Base-by-base conservation (phyloP, 2,113 vertebrate species). In the Anas platyrhynchos region DNA sequence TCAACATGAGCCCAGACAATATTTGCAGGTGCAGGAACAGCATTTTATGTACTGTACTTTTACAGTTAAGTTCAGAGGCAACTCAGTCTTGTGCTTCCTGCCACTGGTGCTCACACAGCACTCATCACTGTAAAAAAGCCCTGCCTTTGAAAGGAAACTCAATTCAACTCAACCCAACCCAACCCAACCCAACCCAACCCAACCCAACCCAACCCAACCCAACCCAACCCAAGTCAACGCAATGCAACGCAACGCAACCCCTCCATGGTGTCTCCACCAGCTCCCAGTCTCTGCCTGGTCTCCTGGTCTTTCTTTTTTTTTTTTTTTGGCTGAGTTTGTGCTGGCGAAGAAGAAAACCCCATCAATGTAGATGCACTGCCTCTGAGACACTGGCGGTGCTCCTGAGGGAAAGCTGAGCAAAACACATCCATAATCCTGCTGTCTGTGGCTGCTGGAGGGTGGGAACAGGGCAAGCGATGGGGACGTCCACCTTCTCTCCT, bases 401-500 rank as follows among this genome's bases (percentile, higher is more conserved):
- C 8, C 20, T 21, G 8, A 34, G 10, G 26, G 11, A 76, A 66
- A 74, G 5, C 9, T 14, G 18, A 84, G 61, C 29, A 84, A 80
- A 73, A 54, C 17, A n/a, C 29, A 56, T 44, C 31, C 67, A 25
- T 18, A 23, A 17, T 58, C 32, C 29, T 25, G 11, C 67, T 0
- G 7, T 16, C 9, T 55, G 10, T 23, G 31, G 44, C 44, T 61
- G 82, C 82, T 80, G 32, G 13, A 61, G 2, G 7, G 52, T 66
- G 71, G 36, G 71, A 85, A 38, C 0, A 5, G 34, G 3, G 8
- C 2, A 38, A 68, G n/a, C 2, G 26, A 77, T 1, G 2, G 20
- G n/a, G 18, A 18, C 8, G 2, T 17, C 36, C 14, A 71, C 4
- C 13, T 4, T 0, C 34, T 44, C 55, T 50, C 32, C 23, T 18